Conservation (phyloP, 2,797 vertebrate genomes). For the Carapus acus region DNA sequence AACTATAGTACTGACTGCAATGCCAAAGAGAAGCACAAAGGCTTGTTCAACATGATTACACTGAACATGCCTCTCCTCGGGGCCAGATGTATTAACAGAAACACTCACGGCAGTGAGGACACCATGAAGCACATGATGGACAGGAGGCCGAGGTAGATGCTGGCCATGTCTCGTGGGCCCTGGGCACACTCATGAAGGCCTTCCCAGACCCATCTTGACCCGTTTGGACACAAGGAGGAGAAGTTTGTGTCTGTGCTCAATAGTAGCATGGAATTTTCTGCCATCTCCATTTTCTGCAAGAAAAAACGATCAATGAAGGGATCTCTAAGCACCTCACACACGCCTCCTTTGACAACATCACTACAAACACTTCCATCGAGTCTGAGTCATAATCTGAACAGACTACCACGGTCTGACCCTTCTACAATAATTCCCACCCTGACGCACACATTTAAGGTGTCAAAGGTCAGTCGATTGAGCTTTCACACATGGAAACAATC, state of each 20-base stretch:
- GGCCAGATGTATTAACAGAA: not conserved
- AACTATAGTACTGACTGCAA: slow-evolving; percentile 85
- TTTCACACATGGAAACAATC: too few species aligned
- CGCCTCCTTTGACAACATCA: too few species aligned
- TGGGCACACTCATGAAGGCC: slow-evolving; percentile 82
- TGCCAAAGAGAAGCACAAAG: not conserved
- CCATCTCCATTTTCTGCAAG: slow-evolving; percentile 45
- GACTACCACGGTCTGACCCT: too few species aligned
- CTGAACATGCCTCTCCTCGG: too few species aligned
- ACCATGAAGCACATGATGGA: slow-evolving; percentile 88
- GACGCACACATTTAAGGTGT: too few species aligned
- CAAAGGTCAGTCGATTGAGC: too few species aligned
- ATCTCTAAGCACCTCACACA: not conserved
- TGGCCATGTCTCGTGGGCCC: slow-evolving; percentile 81
- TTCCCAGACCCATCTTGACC: slow-evolving; percentile 81
- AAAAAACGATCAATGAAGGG: not conserved
- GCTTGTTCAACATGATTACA: not conserved
- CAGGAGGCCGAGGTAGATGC: slow-evolving; percentile 80
- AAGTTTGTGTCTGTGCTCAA: slow-evolving; percentile 63
- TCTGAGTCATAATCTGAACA: too few species aligned
- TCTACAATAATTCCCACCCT: too few species aligned
- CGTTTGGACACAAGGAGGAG: slow-evolving; percentile 79
- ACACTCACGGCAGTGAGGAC: slow-evolving; percentile 86
- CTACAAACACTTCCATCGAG: too few species aligned
- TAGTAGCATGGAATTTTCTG: slow-evolving; percentile 31